A percentile compares a stretch with the other conserved stretches of the same genome.
Evolutionary conservation across 2,113 vertebrate species (phyloP).

Genomic region (Leptocoma aspasia): DNA sequence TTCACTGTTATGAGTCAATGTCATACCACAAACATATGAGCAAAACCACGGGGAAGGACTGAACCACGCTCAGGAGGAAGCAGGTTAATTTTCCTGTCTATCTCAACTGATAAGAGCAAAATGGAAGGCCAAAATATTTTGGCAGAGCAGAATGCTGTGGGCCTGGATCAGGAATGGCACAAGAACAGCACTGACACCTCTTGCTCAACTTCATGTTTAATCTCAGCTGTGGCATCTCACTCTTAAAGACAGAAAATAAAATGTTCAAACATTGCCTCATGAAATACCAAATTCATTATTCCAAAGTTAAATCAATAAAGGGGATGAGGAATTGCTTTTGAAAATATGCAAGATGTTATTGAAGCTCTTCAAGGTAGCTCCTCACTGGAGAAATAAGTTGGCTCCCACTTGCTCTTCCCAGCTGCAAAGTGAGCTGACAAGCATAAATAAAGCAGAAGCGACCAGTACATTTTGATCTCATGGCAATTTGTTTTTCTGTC

Average conservation of each 20-base stretch:
- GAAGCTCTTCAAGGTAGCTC: not conserved
- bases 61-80: not conserved
- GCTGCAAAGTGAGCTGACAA: not conserved
- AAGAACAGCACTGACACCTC: not conserved
- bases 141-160: not conserved
- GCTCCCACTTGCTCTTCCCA: not conserved
- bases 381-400: not conserved
- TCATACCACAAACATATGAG: not conserved
- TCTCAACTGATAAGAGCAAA: not conserved
- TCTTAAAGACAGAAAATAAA: not conserved
- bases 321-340: not conserved
- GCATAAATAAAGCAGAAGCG: not conserved
- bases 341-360: not conserved
- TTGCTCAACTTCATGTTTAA: not conserved
- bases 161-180: not conserved
- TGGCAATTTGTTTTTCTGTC: conserved; percentile 14
- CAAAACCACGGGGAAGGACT: not conserved
- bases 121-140: not conserved
- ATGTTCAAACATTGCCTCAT: not conserved
- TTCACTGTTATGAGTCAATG: not conserved
- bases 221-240: not conserved
- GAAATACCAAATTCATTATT: not conserved
- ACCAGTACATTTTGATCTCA: not conserved
- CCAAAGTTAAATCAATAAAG: not conserved
- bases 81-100: not conserved